Percentiles rank a stretch among this genome's conserved stretches.
phyloP scores from a whole-genome alignment of 2,113 vertebrate species.

The Agapornis roseicollis region DNA sequence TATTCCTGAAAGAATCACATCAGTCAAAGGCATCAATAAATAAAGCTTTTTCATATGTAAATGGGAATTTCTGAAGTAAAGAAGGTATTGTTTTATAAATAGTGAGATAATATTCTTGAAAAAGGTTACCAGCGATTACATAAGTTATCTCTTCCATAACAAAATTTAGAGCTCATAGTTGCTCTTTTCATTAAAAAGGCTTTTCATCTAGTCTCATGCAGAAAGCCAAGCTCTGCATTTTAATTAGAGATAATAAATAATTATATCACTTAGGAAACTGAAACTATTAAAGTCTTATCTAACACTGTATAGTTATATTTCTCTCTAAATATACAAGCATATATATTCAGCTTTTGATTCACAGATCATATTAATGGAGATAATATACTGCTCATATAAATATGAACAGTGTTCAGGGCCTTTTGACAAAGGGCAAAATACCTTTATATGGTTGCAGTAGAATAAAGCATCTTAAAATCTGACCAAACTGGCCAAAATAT shows the following conservation, averaged over 20 bases:
- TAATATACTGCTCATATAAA: neutral
- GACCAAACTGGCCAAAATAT: neutral
- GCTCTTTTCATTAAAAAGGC: conserved; percentile 83
- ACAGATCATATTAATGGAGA: conserved; percentile 6
- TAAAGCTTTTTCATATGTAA: conserved; percentile 82
- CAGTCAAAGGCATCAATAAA: conserved; percentile 78
- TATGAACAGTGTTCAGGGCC: neutral
- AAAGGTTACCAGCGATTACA: conserved; percentile 82
- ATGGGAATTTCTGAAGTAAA: conserved; percentile 75
- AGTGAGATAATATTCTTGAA: conserved; percentile 83
- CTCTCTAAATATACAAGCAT: neutral
- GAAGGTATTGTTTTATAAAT: conserved; percentile 83
- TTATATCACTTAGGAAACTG: conserved; percentile 72
- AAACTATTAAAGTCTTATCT: conserved; percentile 64
- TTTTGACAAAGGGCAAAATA: neutral
- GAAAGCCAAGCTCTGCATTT: conserved; percentile 79
- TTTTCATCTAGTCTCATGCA: conserved; percentile 70
- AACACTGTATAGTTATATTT: neutral
- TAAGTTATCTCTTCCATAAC: conserved; percentile 82
- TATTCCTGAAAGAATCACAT: conserved; percentile 69
- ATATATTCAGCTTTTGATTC: neutral
- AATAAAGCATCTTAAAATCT: neutral
- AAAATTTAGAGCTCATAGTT: conserved; percentile 78
- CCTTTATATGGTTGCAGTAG: neutral
- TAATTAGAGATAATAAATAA: conserved; percentile 83